These are phyloP conservation scores for Sapayoa aenigma DNA, from an alignment of 2,113 vertebrate genomes.

Conservation along the genomic window DNA sequence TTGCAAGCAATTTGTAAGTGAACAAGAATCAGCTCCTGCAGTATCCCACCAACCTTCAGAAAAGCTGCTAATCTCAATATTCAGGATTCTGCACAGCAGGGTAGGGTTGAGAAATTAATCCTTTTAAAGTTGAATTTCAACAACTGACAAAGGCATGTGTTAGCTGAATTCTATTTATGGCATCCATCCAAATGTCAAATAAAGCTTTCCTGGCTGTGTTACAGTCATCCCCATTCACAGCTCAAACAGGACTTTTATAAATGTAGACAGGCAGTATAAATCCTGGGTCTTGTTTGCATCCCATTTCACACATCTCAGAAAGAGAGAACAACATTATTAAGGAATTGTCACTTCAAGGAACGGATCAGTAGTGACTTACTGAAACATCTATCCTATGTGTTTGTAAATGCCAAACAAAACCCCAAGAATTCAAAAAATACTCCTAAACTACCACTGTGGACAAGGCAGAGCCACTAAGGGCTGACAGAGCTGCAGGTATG, in stretches of 20 bases:
- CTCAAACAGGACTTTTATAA: slow-evolving; percentile 54
- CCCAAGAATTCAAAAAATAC: background rate
- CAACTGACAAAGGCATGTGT: slow-evolving; percentile 63
- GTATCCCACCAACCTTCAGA: background rate
- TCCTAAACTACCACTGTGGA: background rate
- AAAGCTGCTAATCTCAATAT: slow-evolving; percentile 22
- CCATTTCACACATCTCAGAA: slow-evolving; percentile 24
- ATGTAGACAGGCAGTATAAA: slow-evolving; percentile 52
- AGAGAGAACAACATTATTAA: slow-evolving; percentile 5
- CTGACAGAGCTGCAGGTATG: background rate
- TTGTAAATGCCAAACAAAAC: background rate
- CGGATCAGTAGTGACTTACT: background rate
- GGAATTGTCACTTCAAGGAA: slow-evolving; percentile 16
- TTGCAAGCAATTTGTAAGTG: background rate
- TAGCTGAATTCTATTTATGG: slow-evolving; percentile 49
- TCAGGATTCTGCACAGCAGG: slow-evolving; percentile 15
- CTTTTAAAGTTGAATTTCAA: slow-evolving; percentile 66
- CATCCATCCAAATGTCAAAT: slow-evolving; percentile 53
- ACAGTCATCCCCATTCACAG: slow-evolving; percentile 59
- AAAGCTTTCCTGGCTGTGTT: slow-evolving; percentile 56
- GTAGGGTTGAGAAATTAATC: slow-evolving; percentile 57
- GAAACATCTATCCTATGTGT: background rate
- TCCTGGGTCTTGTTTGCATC: slow-evolving; percentile 14
- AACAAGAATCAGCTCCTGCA: background rate
- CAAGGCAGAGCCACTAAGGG: background rate